A percentile compares a stretch with the other conserved stretches of the same genome.
Conservation (phyloP, 2,113 vertebrate species). For the Copsychus sechellarum region DNA sequence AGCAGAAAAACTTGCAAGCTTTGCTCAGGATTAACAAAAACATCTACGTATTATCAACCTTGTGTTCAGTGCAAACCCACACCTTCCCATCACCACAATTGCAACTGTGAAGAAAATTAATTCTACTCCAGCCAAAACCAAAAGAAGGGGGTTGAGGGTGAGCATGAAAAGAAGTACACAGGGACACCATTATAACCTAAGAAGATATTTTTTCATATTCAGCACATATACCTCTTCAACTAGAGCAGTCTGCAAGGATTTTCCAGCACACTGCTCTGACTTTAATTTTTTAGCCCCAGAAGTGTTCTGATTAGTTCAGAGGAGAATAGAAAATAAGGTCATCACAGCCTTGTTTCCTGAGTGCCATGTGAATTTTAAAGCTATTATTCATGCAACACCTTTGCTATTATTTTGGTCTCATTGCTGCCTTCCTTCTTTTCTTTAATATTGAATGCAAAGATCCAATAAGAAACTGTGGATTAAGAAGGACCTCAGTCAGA, state of each 20-base stretch:
- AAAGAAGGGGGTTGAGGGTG: accelerated
- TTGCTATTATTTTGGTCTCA: neutral
- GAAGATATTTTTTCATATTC: neutral
- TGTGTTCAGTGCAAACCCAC: neutral
- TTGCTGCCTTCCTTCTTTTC: neutral
- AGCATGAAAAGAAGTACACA: neutral
- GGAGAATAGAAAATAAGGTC: neutral
- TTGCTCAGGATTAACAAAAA: neutral
- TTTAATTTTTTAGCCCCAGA: neutral
- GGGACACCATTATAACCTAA: neutral
- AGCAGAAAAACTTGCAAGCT: neutral
- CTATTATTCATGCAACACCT: neutral
- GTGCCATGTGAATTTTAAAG: neutral
- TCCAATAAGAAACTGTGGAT: neutral
- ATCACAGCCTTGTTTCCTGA: neutral
- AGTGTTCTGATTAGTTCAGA: neutral
- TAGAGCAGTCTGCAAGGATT: neutral
- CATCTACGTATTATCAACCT: neutral
- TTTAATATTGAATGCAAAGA: neutral
- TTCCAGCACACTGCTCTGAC: neutral
- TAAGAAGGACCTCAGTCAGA: neutral
- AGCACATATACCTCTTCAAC: neutral
- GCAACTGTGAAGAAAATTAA: neutral
- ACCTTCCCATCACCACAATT: accelerated
- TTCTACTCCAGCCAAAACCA: neutral